These are phyloP conservation scores for Glareola pratincola DNA, from an alignment of 2,113 vertebrate species.

Conservation along the genomic window DNA sequence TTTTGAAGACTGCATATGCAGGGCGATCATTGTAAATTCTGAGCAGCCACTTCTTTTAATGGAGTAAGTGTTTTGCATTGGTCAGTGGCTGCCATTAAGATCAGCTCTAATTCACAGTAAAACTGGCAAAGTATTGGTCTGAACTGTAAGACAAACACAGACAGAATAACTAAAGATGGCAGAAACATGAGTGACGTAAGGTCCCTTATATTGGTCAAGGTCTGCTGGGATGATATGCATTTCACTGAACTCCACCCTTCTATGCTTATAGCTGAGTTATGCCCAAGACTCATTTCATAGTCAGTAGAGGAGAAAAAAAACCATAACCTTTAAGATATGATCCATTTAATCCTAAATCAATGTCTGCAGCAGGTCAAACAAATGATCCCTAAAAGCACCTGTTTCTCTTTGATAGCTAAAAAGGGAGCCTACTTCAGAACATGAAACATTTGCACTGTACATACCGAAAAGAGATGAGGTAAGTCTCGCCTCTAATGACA, in stretches of 20 bases:
- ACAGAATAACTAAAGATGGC: neutral
- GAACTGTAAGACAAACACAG: neutral
- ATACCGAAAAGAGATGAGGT: neutral
- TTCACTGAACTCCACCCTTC: neutral
- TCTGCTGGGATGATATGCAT: neutral
- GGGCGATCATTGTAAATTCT: neutral
- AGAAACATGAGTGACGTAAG: neutral
- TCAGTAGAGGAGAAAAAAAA: neutral
- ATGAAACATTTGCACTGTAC: rapidly evolving
- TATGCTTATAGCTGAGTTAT: neutral
- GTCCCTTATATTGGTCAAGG: neutral
- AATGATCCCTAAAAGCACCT: neutral
- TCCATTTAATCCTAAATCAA: neutral
- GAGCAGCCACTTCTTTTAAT: neutral
- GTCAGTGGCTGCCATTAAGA: neutral
- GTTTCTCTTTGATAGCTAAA: neutral
- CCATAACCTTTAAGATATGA: neutral
- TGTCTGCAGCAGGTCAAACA: neutral
- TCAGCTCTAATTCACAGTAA: neutral
- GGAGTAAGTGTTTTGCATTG: neutral
- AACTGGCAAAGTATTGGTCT: neutral
- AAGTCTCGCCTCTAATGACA: neutral
- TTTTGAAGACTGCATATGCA: neutral
- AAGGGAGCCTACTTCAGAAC: neutral
- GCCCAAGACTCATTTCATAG: neutral